Percentiles rank a stretch among this genome's conserved stretches.
These are phyloP conservation scores for Pangasius macronema DNA, from an alignment of 2,797 vertebrate genomes.

Conservation along the genomic window DNA sequence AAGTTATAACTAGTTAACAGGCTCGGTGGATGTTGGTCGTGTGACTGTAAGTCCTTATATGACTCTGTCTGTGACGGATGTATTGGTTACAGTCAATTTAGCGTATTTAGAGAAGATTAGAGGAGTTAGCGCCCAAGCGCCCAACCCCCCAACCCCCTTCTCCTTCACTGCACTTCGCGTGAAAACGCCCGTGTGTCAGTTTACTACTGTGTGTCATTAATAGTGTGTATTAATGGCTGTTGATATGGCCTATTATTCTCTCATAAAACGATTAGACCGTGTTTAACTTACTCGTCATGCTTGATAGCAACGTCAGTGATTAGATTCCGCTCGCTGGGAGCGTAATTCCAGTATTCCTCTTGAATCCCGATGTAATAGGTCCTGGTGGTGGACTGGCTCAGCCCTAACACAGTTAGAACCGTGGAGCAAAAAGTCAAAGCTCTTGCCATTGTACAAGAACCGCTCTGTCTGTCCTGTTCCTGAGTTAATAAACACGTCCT, in stretches of 20 bases:
- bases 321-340: slow-evolving; percentile 82
- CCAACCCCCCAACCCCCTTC: no score
- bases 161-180: no score
- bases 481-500: neutral
- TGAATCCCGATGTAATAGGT: slow-evolving; percentile 85
- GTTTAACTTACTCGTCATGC: slow-evolving; percentile 72
- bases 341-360: slow-evolving; percentile 90
- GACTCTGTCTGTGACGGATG: no score
- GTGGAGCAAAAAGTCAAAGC: neutral
- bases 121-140: no score
- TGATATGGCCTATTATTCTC: neutral
- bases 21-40: no score
- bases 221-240: neutral
- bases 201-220: neutral
- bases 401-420: neutral
- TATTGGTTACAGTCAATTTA: no score
- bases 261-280: neutral
- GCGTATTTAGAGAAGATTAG: no score
- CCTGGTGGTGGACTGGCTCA: slow-evolving; percentile 52
- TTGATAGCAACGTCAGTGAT: slow-evolving; percentile 74
- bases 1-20: no score
- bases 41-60: no score
- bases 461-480: neutral
- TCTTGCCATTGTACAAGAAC: neutral
- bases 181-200: no score